Conservation (phyloP, 2,888 invertebrate species). For the Dromius quadrimaculatus region DNA sequence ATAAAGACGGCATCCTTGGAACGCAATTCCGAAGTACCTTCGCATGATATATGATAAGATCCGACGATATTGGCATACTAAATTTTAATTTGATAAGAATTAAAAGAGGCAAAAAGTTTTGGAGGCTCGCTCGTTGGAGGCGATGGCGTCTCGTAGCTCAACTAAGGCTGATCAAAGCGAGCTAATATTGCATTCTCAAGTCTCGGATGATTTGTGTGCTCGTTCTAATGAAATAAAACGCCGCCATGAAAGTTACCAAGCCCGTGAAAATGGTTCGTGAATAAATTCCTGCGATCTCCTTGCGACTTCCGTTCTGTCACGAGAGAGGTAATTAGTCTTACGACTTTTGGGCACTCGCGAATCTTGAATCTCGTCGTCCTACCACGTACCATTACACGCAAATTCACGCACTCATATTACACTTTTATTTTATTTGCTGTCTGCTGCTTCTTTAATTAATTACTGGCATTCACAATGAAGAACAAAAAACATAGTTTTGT, state of each 20-base stretch:
- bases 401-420: conserved; percentile 8
- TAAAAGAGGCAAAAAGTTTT: conserved; percentile 54
- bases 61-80: conserved; percentile 59
- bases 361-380: not conserved
- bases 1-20: conserved; percentile 42
- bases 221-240: conserved; percentile 61
- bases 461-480: not conserved
- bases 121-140: conserved; percentile 44
- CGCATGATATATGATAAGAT: conserved; percentile 46
- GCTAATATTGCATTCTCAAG: conserved; percentile 64
- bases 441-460: conserved; percentile 6
- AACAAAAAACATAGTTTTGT: conserved; percentile 11
- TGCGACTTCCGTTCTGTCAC: conserved; percentile 22
- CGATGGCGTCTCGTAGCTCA: conserved; percentile 44
- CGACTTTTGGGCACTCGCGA: not conserved
- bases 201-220: conserved; percentile 64
- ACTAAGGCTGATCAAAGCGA: conserved; percentile 61
- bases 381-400: not conserved
- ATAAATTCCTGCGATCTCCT: conserved; percentile 50
- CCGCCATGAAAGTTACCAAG: conserved; percentile 29
- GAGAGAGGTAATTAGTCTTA: conserved; percentile 23
- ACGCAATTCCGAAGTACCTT: conserved; percentile 38
- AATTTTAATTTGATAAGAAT: conserved; percentile 64
- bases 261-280: conserved; percentile 41
- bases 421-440: conserved; percentile 9